Conservation (phyloP, 2,113 vertebrate genomes). For the Eleginops maclovinus region DNA sequence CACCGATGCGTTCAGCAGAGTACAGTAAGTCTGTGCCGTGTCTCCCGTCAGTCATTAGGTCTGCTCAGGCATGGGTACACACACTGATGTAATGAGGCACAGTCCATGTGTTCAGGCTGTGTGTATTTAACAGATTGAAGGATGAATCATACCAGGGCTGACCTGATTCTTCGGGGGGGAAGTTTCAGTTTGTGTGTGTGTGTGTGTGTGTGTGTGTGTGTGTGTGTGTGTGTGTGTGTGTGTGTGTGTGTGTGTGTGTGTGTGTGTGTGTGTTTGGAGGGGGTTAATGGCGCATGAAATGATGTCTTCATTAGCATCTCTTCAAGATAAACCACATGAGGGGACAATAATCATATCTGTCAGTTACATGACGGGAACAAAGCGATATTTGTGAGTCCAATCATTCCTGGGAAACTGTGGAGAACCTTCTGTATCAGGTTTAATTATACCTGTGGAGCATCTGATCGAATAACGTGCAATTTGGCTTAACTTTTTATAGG, state of each 20-base stretch:
- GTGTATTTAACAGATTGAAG: slow-evolving; percentile 41
- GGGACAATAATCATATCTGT: slow-evolving; percentile 67
- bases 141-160: slow-evolving; percentile 62
- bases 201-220: not conserved
- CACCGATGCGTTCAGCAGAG: slow-evolving; percentile 15
- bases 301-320: slow-evolving; percentile 68
- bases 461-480: not conserved
- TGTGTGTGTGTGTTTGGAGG: not conserved
- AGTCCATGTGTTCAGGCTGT: slow-evolving; percentile 39
- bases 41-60: slow-evolving; percentile 66
- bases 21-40: slow-evolving; percentile 62
- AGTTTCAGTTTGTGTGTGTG: slow-evolving; percentile 21
- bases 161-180: slow-evolving; percentile 62
- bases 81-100: slow-evolving; percentile 60
- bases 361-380: slow-evolving; percentile 51
- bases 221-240: not conserved
- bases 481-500: too few species aligned
- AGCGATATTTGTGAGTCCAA: slow-evolving; percentile 6
- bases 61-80: slow-evolving; percentile 64
- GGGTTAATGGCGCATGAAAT: slow-evolving; percentile 73
- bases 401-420: slow-evolving; percentile 3
- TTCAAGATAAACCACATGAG: slow-evolving; percentile 57
- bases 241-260: not conserved
- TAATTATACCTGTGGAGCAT: not conserved
- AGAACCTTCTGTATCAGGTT: not conserved